These are phyloP conservation scores for Ditula angustiorana DNA, from an alignment of 2,888 invertebrate species.

Conservation along the genomic window DNA sequence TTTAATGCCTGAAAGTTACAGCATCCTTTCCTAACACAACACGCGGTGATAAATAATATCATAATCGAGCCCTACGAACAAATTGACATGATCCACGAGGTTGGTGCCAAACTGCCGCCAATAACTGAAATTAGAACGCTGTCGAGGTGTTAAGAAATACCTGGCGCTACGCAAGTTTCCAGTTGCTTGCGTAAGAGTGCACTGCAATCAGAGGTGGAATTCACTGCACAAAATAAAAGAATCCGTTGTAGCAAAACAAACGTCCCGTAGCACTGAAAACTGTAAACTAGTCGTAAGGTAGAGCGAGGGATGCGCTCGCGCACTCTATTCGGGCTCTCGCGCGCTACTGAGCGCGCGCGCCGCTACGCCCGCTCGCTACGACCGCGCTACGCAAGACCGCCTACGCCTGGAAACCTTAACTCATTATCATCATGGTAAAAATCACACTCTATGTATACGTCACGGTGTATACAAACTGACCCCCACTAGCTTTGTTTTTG, in stretches of 20 bases:
- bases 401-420: too few relatives aligned
- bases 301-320: neutral
- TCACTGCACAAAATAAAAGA: neutral
- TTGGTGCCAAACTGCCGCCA: slow-evolving; percentile 18
- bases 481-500: too few relatives aligned
- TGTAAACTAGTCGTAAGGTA: neutral
- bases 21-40: neutral
- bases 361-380: neutral
- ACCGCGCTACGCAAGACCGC: neutral
- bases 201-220: neutral
- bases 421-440: too few relatives aligned
- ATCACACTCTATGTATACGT: too few relatives aligned
- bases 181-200: neutral
- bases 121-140: neutral
- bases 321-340: neutral
- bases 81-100: neutral
- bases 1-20: too few relatives aligned
- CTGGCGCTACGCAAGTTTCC: neutral
- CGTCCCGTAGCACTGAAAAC: neutral
- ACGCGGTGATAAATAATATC: neutral
- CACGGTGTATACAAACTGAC: too few relatives aligned
- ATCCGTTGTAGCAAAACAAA: neutral
- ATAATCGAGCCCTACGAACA: neutral
- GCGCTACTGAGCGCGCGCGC: slow-evolving; percentile 1
- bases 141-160: slow-evolving; percentile 6